Evolutionary conservation across 2,113 vertebrate species (phyloP).

Genomic region (Oenanthe melanoleuca): DNA sequence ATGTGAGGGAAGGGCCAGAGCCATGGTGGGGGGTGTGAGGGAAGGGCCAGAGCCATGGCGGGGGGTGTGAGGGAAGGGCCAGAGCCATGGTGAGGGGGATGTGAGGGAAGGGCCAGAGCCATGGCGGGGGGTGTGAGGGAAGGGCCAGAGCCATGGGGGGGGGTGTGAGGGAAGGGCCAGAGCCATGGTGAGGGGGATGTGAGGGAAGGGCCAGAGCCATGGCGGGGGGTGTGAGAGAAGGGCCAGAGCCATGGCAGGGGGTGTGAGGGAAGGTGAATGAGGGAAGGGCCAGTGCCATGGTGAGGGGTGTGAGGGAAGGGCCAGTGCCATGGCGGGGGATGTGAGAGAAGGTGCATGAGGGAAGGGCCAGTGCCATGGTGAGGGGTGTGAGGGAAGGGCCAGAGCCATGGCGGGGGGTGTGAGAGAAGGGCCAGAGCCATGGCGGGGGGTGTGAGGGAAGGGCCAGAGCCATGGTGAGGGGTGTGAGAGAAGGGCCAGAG

Average conservation of each 20-base stretch:
- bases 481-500: rapidly evolving
- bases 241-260: rapidly evolving
- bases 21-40: rapidly evolving
- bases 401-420: rapidly evolving
- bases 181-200: rapidly evolving
- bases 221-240: background rate
- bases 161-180: background rate
- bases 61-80: background rate
- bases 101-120: rapidly evolving
- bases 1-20: rapidly evolving
- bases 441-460: background rate
- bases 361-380: rapidly evolving
- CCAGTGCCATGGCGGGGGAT: rapidly evolving
- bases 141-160: rapidly evolving
- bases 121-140: rapidly evolving
- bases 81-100: rapidly evolving
- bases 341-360: too few species aligned
- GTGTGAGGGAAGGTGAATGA: too few species aligned
- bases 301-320: rapidly evolving
- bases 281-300: rapidly evolving
- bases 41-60: rapidly evolving
- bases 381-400: background rate
- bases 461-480: too few species aligned
- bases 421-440: background rate
- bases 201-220: background rate